Conservation (phyloP, 2,113 vertebrate species). For the Pedetes capensis region DNA sequence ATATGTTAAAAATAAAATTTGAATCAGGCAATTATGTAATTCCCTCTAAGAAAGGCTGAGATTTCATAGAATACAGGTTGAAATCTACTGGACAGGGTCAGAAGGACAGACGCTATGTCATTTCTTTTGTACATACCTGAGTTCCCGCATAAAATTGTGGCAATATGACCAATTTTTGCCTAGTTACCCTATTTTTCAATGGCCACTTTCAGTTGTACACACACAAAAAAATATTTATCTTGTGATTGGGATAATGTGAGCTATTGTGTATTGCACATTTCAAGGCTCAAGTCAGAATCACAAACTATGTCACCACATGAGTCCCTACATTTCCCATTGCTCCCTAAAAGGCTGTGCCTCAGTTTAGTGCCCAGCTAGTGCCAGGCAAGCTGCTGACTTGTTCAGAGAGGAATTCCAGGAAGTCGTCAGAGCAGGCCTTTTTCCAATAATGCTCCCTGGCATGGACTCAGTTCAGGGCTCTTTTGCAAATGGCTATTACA, state of each 20-base stretch:
- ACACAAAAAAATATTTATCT: neutral
- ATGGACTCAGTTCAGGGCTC: slow-evolving; percentile 11
- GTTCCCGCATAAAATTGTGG: no score
- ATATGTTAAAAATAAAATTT: neutral
- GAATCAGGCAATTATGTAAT: neutral
- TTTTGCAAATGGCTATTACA: slow-evolving; percentile 57
- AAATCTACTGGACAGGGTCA: neutral
- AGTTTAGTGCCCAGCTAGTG: neutral
- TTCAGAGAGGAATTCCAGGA: slow-evolving; percentile 61
- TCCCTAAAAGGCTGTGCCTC: neutral
- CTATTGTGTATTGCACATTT: neutral
- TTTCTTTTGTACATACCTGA: neutral
- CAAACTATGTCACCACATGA: accelerated
- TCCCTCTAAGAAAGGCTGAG: neutral
- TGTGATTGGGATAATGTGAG: neutral
- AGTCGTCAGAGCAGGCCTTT: neutral
- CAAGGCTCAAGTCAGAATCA: neutral
- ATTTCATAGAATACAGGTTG: neutral
- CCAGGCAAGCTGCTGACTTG: slow-evolving; percentile 46
- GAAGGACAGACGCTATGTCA: neutral
- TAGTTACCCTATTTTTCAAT: neutral
- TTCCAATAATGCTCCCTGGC: slow-evolving; percentile 64
- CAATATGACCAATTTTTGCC: neutral
- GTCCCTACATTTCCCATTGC: neutral
- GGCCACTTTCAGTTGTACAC: neutral